Base-by-base conservation (phyloP, 1,140 invertebrate species). In the Cryptotermes secundus region DNA sequence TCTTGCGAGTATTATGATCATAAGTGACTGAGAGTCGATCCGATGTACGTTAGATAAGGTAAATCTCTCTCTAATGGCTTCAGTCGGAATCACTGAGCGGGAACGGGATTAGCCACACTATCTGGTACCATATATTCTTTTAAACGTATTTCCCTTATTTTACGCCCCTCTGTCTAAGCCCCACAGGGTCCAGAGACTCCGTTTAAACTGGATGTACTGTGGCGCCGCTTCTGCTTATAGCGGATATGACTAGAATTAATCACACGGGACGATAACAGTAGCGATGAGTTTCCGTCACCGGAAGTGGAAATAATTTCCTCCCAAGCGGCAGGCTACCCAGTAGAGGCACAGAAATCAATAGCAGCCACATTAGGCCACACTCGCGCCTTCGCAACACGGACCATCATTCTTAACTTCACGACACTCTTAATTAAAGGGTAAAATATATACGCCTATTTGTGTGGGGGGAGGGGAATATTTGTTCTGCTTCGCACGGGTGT, bases 281-380 rank as follows among this genome's bases (percentile, higher is more conserved):
- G 81, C 38, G 81, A 82, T 59, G 81, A 82, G 81, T 82, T 82
- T 45, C 81, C 81, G 81, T 82, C 81, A 49, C 81, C 81, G 81
- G 81, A 82, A 82, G 42, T 49, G 81, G 81, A 82, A 82, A 82
- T 82, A 82, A 82, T 82, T 82, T 82, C 81, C 81, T 82, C 81
- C 38, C 38, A 49, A 59, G 59, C 59, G 59, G 59, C 59, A 72
- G 59, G n/a, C 59, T 26, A 72, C 59, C 53, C 59, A 49, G 45
- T 49, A 14, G 45, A 49, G 22, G 45, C 45, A 49, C 45, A 72
- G 26, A 72, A 72, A 72, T 72, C 59, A 31, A 72, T 72, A 72
- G 59, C 3, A 72, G 59, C n/a, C 26, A 31, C 59, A 59, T 12
- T 19, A 22, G 53, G 53, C 22, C 19, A 24, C 59, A 10, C 59